These are phyloP conservation scores for Trachops cirrhosus DNA, from an alignment of 2,797 vertebrate species.

Conservation along the genomic window DNA sequence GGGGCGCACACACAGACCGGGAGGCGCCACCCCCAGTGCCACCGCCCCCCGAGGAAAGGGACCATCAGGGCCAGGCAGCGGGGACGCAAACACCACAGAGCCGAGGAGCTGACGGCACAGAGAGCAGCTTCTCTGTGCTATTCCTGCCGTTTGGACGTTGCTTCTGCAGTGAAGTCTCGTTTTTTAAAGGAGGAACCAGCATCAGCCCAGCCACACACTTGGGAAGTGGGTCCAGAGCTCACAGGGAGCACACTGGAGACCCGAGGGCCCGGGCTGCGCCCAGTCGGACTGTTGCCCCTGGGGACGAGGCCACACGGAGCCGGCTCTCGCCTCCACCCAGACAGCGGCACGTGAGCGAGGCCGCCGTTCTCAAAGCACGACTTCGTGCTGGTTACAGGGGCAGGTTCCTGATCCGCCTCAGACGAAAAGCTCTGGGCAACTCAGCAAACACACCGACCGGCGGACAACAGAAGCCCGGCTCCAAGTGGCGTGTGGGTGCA, in stretches of 20 bases:
- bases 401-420: not conserved
- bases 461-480: not conserved
- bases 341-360: not conserved
- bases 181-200: not conserved
- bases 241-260: not conserved
- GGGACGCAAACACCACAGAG: not conserved
- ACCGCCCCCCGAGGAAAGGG: not conserved
- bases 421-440: not conserved
- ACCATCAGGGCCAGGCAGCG: not conserved
- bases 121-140: not conserved
- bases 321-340: not conserved
- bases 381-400: not conserved
- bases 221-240: not conserved
- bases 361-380: not conserved
- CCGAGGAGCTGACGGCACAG: not conserved
- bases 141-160: not conserved
- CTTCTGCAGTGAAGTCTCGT: not conserved
- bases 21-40: no score
- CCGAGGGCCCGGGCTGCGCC: not conserved
- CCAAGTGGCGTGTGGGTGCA: not conserved
- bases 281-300: not conserved
- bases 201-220: not conserved
- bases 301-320: not conserved
- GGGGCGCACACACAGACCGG: not conserved
- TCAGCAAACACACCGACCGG: not conserved